Percentiles rank a stretch among this genome's conserved stretches.
These are phyloP conservation scores for Athene noctua DNA, from an alignment of 2,113 vertebrate species.

Conservation along the genomic window DNA sequence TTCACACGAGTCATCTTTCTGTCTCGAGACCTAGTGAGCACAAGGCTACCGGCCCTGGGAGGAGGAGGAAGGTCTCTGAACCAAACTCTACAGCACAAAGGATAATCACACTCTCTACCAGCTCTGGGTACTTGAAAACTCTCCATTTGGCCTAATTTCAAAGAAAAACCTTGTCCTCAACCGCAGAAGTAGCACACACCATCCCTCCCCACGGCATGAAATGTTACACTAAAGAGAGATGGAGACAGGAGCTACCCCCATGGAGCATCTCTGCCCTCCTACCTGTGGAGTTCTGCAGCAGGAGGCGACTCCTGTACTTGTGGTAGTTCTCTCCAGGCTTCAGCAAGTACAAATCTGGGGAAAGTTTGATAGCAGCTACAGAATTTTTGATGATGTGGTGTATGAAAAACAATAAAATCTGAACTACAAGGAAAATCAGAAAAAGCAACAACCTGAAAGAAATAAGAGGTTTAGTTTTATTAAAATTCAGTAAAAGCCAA, in stretches of 20 bases:
- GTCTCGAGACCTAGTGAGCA: neutral
- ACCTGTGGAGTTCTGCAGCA: conserved; percentile 93
- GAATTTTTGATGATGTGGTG: conserved; percentile 89
- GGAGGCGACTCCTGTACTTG: conserved; percentile 85
- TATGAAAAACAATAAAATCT: conserved; percentile 84
- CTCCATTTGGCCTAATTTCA: neutral
- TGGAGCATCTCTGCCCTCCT: neutral
- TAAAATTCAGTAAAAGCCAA: neutral
- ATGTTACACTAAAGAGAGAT: fast-evolving
- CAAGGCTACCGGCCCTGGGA: neutral
- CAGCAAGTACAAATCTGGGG: conserved; percentile 87
- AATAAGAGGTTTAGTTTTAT: neutral
- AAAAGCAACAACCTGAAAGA: conserved; percentile 85
- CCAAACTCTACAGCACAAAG: neutral
- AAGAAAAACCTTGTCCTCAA: neutral
- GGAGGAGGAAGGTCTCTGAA: neutral
- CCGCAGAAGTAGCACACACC: neutral
- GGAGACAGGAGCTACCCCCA: neutral
- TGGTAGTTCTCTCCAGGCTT: conserved; percentile 74
- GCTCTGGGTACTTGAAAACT: neutral
- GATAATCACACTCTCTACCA: neutral
- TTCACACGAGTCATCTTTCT: fast-evolving
- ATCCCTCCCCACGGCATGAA: neutral
- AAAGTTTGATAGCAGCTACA: conserved; percentile 81
- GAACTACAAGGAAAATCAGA: conserved; percentile 84